A percentile compares a stretch with the other conserved stretches of the same genome.
These are phyloP conservation scores for Hippasteria phrygiana DNA, from an alignment of 53 echinoderm and acorn worm genomes.

Conservation along the genomic window DNA sequence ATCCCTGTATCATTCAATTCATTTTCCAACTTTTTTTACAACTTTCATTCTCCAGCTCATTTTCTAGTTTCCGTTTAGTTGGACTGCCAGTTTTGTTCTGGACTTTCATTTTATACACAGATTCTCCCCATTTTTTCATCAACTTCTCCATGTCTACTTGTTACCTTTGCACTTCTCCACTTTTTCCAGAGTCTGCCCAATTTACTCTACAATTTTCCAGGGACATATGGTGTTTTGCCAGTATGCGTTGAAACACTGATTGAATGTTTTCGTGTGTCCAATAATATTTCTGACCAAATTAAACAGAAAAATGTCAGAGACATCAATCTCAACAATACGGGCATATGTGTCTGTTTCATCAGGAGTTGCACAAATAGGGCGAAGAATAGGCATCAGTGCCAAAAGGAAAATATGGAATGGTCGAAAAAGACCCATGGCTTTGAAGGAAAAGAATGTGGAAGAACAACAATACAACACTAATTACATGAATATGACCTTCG, in stretches of 20 bases:
- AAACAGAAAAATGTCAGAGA: slow-evolving; percentile 23
- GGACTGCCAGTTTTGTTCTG: slow-evolving; percentile 45
- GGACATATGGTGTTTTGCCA: slow-evolving; percentile 18
- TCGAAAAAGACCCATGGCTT: not conserved
- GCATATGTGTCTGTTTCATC: not conserved
- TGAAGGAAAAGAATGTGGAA: not conserved
- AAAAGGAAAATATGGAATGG: not conserved
- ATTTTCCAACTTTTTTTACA: slow-evolving; percentile 42
- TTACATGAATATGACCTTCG: not conserved
- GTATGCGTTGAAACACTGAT: slow-evolving; percentile 15
- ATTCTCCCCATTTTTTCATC: slow-evolving; percentile 2
- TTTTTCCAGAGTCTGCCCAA: slow-evolving; percentile 2
- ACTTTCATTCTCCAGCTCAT: slow-evolving; percentile 22
- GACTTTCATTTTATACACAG: slow-evolving; percentile 15
- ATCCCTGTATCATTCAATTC: not conserved
- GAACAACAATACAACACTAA: not conserved
- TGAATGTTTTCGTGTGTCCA: slow-evolving; percentile 17
- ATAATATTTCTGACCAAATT: slow-evolving; percentile 9
- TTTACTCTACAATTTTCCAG: slow-evolving; percentile 17
- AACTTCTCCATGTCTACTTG: not conserved
- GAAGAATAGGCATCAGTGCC: not conserved
- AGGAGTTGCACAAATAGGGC: not conserved
- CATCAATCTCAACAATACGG: not conserved
- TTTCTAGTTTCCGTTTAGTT: slow-evolving; percentile 48
- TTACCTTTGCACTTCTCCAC: slow-evolving; percentile 18